A percentile compares a stretch with the other conserved stretches of the same genome.
These are phyloP conservation scores for Embiotoca jacksoni DNA, from an alignment of 2,113 vertebrate genomes.

Conservation along the genomic window DNA sequence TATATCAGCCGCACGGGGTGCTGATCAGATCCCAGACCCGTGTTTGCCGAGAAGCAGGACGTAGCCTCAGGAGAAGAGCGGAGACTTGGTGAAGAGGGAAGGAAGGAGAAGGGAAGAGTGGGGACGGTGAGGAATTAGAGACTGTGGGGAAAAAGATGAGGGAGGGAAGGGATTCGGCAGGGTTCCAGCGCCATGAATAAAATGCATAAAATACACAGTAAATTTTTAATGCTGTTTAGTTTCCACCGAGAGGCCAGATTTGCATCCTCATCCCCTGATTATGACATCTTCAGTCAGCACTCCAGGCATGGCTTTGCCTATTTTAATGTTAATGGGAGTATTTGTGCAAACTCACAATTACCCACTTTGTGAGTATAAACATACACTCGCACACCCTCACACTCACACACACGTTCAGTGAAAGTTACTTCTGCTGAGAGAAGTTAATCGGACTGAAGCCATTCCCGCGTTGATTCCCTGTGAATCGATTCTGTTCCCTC, in stretches of 20 bases:
- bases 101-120: conserved; percentile 13
- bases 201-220: conserved; percentile 65
- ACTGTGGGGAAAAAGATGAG: conserved; percentile 20
- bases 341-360: conserved; percentile 48
- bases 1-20: conserved; percentile 53
- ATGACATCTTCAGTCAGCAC: conserved; percentile 71
- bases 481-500: conserved; percentile 36
- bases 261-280: conserved; percentile 72
- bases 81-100: conserved; percentile 23
- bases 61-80: conserved; percentile 48
- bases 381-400: conserved; percentile 2
- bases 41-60: conserved; percentile 33
- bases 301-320: conserved; percentile 60
- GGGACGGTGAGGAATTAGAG: conserved; percentile 22
- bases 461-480: conserved; percentile 24
- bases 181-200: conserved; percentile 64
- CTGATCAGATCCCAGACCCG: conserved; percentile 54
- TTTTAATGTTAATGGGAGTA: conserved; percentile 63
- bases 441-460: conserved; percentile 45
- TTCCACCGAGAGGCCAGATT: conserved; percentile 67
- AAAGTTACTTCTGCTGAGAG: conserved; percentile 46
- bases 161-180: conserved; percentile 43
- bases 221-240: conserved; percentile 74
- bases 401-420: conserved; percentile 21
- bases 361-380: conserved; percentile 17